These are phyloP conservation scores for Lacanobia wlatinum DNA, from an alignment of 2,888 invertebrate species.

Conservation along the genomic window DNA sequence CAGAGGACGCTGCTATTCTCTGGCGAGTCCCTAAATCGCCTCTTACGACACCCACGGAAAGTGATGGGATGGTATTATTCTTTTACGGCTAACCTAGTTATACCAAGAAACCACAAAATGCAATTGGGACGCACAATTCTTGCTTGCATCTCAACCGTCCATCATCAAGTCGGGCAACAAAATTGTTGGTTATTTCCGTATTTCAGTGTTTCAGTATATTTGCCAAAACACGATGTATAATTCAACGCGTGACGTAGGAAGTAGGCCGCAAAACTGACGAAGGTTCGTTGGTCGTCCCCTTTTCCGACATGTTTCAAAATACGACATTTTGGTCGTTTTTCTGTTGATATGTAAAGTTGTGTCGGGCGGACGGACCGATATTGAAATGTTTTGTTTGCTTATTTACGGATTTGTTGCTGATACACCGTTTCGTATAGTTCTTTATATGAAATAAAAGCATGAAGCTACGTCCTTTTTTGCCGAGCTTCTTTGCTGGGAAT, in stretches of 20 bases:
- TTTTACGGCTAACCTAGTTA: too few species aligned
- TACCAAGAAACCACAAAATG: background rate
- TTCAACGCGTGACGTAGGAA: slow-evolving; percentile 59
- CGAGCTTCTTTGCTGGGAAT: too few species aligned
- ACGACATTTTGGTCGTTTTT: slow-evolving; percentile 31
- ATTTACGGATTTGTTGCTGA: slow-evolving; percentile 8
- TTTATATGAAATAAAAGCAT: background rate
- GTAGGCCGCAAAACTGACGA: slow-evolving; percentile 58
- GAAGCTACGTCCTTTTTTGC: too few species aligned
- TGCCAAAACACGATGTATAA: slow-evolving; percentile 62
- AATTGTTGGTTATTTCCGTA: slow-evolving; percentile 38
- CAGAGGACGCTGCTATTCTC: too few species aligned
- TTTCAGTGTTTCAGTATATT: slow-evolving; percentile 33
- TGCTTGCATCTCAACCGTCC: background rate
- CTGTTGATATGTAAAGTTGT: slow-evolving; percentile 44
- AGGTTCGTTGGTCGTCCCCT: slow-evolving; percentile 53
- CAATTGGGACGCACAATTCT: slow-evolving; percentile 9
- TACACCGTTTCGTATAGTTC: background rate
- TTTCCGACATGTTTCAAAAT: slow-evolving; percentile 54
- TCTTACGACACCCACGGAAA: too few species aligned
- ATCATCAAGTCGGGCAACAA: background rate
- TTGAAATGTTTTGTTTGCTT: slow-evolving; percentile 22
- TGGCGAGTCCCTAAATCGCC: too few species aligned
- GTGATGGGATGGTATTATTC: too few species aligned
- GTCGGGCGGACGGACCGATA: slow-evolving; percentile 6